Base-by-base conservation (phyloP, 1,140 invertebrate species). In the Drosophila takahashii region DNA sequence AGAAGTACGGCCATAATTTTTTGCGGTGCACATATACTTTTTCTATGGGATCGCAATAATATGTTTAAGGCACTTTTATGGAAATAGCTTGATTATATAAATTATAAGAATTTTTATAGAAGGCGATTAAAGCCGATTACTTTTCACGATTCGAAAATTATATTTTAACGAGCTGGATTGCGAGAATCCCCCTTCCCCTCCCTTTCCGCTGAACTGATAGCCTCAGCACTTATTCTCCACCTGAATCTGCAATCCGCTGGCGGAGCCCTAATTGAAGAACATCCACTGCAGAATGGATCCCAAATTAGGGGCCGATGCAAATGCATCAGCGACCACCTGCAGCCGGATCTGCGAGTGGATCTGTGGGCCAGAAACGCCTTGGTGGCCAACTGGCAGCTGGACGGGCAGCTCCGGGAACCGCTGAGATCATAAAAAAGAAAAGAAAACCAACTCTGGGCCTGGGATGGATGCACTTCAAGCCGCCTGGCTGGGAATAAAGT, bases 401-500 rank as follows among this genome's bases (percentile, higher is more conserved):
- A 18, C 27, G 8, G n/a, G 34, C 41, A 11, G 56, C 61, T 45
- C 60, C 60, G 42, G 61, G 56, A 61, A 32, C 27, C 15, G 13
- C n/a, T 1, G 32, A 41, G 67, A 71, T 71, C 67, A 70, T 70
- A 71, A 72, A 59, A 71, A 52, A 22, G 22, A 71, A 52, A 9
- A 70, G 69, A 57, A 67, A 36, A 8, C n/a, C 9, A 41, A 27
- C 26, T 18, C 4, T 10, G 13, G 13, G 11, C 18, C 64, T 57
- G 44, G 18, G 65, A 71, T 71, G 66, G 66, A 72, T 72, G 65
- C 69, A 72, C 66, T 71, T 57, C 42, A 67, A 45, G 16, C 51
- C 39, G 39, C 51, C 39, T 34, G 51, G 18, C 39, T 71, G 45
- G 51, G 60, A 56, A 79, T 73, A 79, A 44, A 80, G 78, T 80